A percentile compares a stretch with the other conserved stretches of the same genome.
Conservation (phyloP, 2,797 vertebrate species). For the Taenioides sp. region DNA sequence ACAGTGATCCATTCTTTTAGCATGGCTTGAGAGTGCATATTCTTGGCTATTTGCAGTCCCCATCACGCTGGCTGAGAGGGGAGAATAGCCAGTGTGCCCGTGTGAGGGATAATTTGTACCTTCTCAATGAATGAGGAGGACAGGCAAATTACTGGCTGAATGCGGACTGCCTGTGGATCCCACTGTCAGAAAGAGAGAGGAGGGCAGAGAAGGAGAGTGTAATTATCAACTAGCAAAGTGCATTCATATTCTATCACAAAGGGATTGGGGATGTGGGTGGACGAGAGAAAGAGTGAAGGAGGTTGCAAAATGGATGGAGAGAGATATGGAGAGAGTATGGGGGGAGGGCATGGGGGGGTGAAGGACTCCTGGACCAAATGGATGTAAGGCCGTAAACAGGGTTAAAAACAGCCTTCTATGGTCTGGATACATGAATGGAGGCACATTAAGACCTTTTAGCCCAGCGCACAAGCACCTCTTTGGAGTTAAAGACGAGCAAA, state of each 20-base stretch:
- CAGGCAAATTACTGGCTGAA: conserved; percentile 99
- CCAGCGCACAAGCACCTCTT: conserved; percentile 84
- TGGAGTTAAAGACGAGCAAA: conserved; percentile 77
- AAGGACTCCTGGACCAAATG: conserved; percentile 89
- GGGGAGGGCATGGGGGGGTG: conserved; percentile 58
- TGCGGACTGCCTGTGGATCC: conserved; percentile 98
- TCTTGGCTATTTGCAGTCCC: conserved; percentile 68
- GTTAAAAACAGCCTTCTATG: conserved; percentile 86
- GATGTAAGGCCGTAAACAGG: conserved; percentile 95
- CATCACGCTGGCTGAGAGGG: conserved; percentile 71
- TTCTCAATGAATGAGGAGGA: conserved; percentile 95
- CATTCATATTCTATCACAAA: conserved; percentile 98
- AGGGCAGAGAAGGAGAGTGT: conserved; percentile 82
- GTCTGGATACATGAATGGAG: conserved; percentile 85
- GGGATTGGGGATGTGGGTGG: conserved; percentile 80
- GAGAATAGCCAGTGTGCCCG: conserved; percentile 87
- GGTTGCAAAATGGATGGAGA: conserved; percentile 70
- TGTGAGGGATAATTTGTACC: conserved; percentile 98
- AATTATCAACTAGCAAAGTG: conserved; percentile 99
- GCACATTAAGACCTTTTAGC: conserved; percentile 94
- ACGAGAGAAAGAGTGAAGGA: conserved; percentile 72
- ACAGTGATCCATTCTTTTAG: conserved; percentile 54
- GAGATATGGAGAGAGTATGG: conserved; percentile 67
- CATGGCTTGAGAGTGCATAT: conserved; percentile 66
- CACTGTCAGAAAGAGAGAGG: conserved; percentile 93